Conservation (phyloP, 1,140 invertebrate genomes). For the Nebria ingens region DNA sequence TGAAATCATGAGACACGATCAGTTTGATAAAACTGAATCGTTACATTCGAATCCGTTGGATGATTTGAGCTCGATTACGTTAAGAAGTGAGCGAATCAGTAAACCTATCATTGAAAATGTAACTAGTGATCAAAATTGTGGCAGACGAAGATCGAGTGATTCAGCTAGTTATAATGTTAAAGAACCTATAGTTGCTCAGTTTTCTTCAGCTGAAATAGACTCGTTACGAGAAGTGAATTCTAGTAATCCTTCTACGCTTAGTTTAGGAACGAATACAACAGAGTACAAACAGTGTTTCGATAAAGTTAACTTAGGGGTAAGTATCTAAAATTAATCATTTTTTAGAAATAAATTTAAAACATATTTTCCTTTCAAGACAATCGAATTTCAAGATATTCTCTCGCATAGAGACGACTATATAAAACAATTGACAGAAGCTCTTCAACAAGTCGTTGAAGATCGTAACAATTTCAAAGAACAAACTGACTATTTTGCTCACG, state of each 20-base stretch:
- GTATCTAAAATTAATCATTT: not conserved
- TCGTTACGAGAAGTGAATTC: constrained; percentile 28
- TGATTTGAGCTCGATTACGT: constrained; percentile 14
- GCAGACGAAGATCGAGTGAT: constrained; percentile 31
- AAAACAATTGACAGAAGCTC: constrained; percentile 45
- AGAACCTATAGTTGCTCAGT: constrained; percentile 33
- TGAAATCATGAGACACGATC: constrained; percentile 26
- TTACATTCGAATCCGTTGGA: constrained; percentile 16
- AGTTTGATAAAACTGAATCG: constrained; percentile 21
- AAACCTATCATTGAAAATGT: constrained; percentile 7
- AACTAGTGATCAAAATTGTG: constrained; percentile 27
- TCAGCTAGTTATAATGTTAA: constrained; percentile 35
- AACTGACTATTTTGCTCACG: constrained; percentile 45
- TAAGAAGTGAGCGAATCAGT: constrained; percentile 5
- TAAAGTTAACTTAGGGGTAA: constrained; percentile 33
- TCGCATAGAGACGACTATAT: constrained; percentile 46
- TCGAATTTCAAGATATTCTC: constrained; percentile 48
- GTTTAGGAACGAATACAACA: constrained; percentile 35
- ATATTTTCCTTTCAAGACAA: constrained; percentile 38
- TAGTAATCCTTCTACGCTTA: constrained; percentile 29
- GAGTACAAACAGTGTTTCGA: constrained; percentile 41
- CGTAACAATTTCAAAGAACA: constrained; percentile 47
- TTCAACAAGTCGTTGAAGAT: constrained; percentile 46
- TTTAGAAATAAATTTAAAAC: constrained; percentile 1
- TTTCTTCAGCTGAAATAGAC: constrained; percentile 37